Conservation (phyloP, 35 echinoderm and acorn worm species). For the Chiridota heheva region DNA sequence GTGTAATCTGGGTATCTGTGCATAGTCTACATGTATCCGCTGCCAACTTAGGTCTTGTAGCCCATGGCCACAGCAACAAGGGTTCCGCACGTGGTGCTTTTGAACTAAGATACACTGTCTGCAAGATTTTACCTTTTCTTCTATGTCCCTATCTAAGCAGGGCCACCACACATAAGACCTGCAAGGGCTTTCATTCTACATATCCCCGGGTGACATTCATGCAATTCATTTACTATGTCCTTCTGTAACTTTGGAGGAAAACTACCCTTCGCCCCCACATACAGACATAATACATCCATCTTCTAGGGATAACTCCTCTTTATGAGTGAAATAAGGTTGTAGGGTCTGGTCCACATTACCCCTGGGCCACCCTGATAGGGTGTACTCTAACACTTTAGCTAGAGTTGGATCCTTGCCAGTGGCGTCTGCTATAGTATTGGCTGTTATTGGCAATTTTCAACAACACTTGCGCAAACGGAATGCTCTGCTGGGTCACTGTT, state of each 20-base stretch:
- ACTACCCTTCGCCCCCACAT: constrained; percentile 41
- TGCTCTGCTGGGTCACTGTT: constrained; percentile 22
- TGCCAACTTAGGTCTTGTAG: constrained; percentile 39
- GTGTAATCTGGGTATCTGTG: constrained; percentile 41
- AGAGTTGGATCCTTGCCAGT: constrained; percentile 12
- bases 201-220: constrained; percentile 59
- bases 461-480: constrained; percentile 29
- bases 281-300: constrained; percentile 21
- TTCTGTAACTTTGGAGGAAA: constrained; percentile 23
- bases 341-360: background rate
- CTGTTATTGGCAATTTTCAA: constrained; percentile 48
- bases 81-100: constrained; percentile 42
- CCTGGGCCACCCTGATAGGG: constrained; percentile 5
- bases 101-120: constrained; percentile 16
- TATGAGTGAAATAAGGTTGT: constrained; percentile 15
- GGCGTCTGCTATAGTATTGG: constrained; percentile 43
- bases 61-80: constrained; percentile 56
- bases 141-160: constrained; percentile 64
- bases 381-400: constrained; percentile 22
- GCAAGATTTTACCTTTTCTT: constrained; percentile 47
- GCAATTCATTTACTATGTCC: constrained; percentile 22
- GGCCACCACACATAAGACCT: constrained; percentile 63
- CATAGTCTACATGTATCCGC: constrained; percentile 53
- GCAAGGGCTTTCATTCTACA: constrained; percentile 53
- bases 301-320: constrained; percentile 32